Conservation (phyloP, 2,113 vertebrate species). For the Isurus oxyrinchus region DNA sequence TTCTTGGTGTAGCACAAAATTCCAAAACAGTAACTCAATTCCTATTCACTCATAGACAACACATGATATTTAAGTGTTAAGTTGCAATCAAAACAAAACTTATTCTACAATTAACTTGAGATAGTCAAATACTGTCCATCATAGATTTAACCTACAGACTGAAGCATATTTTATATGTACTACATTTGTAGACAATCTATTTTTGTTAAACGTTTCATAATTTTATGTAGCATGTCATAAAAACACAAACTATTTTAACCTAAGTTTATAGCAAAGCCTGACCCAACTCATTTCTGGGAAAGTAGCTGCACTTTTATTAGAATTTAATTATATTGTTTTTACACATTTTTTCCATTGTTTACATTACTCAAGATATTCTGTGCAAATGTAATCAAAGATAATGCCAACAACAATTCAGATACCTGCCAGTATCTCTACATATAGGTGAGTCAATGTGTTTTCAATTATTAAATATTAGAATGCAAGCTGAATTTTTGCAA, state of each 20-base stretch:
- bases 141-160: not conserved
- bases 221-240: not conserved
- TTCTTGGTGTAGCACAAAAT: not conserved
- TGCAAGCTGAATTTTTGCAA: not conserved
- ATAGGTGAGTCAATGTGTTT: not conserved
- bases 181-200: not conserved
- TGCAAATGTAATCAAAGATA: not conserved
- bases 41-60: not conserved
- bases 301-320: not conserved
- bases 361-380: not conserved
- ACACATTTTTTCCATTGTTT: not conserved
- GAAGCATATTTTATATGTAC: not conserved
- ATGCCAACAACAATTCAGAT: not conserved
- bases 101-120: not conserved
- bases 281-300: not conserved
- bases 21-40: not conserved
- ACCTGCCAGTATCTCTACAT: not conserved
- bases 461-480: not conserved
- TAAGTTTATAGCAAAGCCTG: not conserved
- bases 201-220: not conserved
- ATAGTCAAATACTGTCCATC: not conserved
- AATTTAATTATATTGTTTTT: not conserved
- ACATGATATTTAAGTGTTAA: not conserved
- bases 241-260: not conserved
- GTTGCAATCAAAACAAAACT: not conserved